These are phyloP conservation scores for Scatophagus argus DNA, from an alignment of 2,113 vertebrate species.

Conservation along the genomic window DNA sequence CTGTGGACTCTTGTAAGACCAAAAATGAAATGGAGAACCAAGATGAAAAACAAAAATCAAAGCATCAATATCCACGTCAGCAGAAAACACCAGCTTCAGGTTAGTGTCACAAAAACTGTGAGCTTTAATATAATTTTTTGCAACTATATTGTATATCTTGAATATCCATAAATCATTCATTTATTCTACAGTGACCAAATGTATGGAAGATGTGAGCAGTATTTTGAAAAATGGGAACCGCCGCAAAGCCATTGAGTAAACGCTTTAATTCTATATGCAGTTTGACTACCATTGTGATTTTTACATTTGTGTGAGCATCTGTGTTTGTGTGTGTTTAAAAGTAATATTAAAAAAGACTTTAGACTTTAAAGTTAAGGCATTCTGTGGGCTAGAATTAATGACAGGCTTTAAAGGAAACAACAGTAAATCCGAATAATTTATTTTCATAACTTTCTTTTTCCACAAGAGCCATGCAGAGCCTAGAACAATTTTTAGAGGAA, in stretches of 20 bases:
- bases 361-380: neutral
- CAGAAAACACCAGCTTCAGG: no score
- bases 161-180: neutral
- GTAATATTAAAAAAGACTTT: neutral
- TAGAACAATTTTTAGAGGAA: neutral
- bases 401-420: neutral
- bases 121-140: neutral
- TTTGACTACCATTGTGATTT: neutral
- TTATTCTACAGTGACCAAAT: rapidly evolving
- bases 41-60: no score
- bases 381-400: neutral
- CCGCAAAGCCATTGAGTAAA: rapidly evolving
- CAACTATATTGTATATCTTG: neutral
- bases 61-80: no score
- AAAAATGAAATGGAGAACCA: neutral
- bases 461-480: neutral
- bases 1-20: neutral
- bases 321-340: neutral
- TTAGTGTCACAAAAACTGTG: no score
- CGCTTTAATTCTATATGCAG: neutral
- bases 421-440: neutral
- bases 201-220: rapidly evolving
- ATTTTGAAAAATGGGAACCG: rapidly evolving
- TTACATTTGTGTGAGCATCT: neutral
- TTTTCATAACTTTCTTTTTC: neutral